phyloP scores from a whole-genome alignment of 92 coral and sea anemone genomes.

The Isaurus tuberculatus region DNA sequence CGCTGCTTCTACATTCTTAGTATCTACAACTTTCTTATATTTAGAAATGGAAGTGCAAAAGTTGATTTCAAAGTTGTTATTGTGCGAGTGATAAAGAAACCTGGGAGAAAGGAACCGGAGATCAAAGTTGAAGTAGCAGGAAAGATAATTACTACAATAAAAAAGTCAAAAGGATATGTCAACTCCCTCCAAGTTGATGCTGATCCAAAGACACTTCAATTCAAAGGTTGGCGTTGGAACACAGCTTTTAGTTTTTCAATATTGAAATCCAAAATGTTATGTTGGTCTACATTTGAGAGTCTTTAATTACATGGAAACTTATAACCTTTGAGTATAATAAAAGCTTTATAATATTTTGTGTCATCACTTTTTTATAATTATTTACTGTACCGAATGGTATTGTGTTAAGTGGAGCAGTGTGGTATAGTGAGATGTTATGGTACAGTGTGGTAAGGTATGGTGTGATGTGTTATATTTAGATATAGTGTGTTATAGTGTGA shows the following conservation, averaged over 20 bases:
- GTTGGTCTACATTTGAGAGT: not conserved
- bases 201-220: slow-evolving; percentile 20
- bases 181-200: slow-evolving; percentile 18
- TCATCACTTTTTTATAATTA: no score
- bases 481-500: not conserved
- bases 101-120: slow-evolving; percentile 26
- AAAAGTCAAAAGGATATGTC: slow-evolving; percentile 2
- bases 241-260: not conserved
- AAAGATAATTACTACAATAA: slow-evolving; percentile 14
- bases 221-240: not conserved
- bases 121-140: slow-evolving; percentile 39
- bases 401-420: not conserved
- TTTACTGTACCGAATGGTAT: not conserved
- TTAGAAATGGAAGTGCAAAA: slow-evolving; percentile 30
- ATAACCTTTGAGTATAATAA: no score
- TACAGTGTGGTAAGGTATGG: not conserved
- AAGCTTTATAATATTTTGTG: no score
- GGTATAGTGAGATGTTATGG: not conserved
- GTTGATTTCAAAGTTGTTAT: slow-evolving; percentile 35
- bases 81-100: slow-evolving; percentile 22
- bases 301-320: not conserved
- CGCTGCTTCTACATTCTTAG: no score
- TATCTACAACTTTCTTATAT: not conserved
- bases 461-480: not conserved
- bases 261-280: not conserved